A percentile compares a stretch with the other conserved stretches of the same genome.
These are phyloP conservation scores for Eupleurogrammus muticus DNA, from an alignment of 2,797 vertebrate genomes.

Conservation along the genomic window DNA sequence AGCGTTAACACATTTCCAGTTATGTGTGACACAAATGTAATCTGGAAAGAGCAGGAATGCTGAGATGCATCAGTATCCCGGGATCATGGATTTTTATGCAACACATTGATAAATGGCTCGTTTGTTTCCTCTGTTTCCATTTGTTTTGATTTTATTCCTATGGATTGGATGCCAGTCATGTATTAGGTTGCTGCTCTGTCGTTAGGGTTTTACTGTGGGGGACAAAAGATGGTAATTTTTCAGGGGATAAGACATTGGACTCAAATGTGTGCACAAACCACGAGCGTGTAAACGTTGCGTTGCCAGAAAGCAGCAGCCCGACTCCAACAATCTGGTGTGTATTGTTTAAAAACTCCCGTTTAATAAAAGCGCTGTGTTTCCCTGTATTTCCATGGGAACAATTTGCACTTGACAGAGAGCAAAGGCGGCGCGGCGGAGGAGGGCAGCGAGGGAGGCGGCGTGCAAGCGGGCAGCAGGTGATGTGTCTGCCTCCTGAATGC, in stretches of 20 bases:
- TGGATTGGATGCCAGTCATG: conserved; percentile 41
- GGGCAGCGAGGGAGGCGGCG: conserved; percentile 59
- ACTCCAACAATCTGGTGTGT: conserved; percentile 32
- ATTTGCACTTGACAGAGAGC: conserved; percentile 77
- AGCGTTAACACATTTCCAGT: background rate
- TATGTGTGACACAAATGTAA: conserved; percentile 32
- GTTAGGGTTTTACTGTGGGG: conserved; percentile 44
- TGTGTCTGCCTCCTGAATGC: conserved; percentile 76
- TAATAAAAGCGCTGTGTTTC: conserved; percentile 55
- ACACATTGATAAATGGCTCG: conserved; percentile 70
- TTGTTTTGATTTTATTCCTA: conserved; percentile 19
- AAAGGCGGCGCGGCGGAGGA: conserved; percentile 59
- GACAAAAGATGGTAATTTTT: conserved; percentile 53
- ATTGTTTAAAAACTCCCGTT: conserved; percentile 46
- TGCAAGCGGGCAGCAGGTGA: conserved; percentile 78
- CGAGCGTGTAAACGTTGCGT: conserved; percentile 9
- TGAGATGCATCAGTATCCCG: conserved; percentile 61
- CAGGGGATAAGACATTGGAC: conserved; percentile 23
- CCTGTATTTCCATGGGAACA: conserved; percentile 76
- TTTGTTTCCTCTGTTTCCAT: conserved; percentile 41
- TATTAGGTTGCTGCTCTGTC: conserved; percentile 45
- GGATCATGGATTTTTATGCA: conserved; percentile 56
- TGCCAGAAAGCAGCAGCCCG: conserved; percentile 21
- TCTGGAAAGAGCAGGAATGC: conserved; percentile 25
- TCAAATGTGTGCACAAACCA: conserved; percentile 26